Base-by-base conservation (phyloP, 2,113 vertebrate species). In the Carettochelys insculpta region DNA sequence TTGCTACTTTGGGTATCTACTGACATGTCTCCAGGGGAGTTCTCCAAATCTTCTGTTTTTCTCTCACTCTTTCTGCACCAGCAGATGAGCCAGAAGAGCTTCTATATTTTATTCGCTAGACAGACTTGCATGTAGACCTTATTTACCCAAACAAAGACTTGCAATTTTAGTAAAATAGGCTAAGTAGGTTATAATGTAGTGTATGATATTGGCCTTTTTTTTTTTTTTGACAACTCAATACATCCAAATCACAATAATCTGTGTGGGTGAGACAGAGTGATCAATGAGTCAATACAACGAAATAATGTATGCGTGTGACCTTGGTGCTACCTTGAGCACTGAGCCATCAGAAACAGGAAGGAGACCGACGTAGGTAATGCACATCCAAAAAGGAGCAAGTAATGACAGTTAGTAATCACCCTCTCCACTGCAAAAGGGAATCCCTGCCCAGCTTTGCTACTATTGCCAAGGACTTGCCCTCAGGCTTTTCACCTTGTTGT, bases 401-500 rank as follows among this genome's bases (percentile, higher is more conserved):
- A 87, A 84, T 73, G 58, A 82, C 12, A 61, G 31, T 1, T 11
- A 82, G 61, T 52, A 92, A 88, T 80, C 81, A 9, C 5, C 61
- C 34, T 80, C 92, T 90, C 85, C 94, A 83, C 31, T 88, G 34
- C 87, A 53, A 50, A 83, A 93, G 88, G 88, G 90, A 94, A 95
- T 93, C 75, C 71, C 88, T 94, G 92, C 13, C 75, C 58, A 85
- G n/a, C 86, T 80, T 83, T 89, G 58, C 68, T 94, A 16, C 19
- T 82, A 38, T 54, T 95, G 92, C 88, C 94, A 95, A 92, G 82
- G 85, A 86, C 88, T 92, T 95, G 75, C 84, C n/a, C 88, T 90
- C 0, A 13, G 91, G 51, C 68, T 88, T 71, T 65, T 83, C 85
- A n/a, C 31, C 86, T 94, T 93, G 80, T 92, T 95, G 51, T 86